Base-by-base conservation (phyloP, 2,888 invertebrate species). In the Ceraclea dissimilis region DNA sequence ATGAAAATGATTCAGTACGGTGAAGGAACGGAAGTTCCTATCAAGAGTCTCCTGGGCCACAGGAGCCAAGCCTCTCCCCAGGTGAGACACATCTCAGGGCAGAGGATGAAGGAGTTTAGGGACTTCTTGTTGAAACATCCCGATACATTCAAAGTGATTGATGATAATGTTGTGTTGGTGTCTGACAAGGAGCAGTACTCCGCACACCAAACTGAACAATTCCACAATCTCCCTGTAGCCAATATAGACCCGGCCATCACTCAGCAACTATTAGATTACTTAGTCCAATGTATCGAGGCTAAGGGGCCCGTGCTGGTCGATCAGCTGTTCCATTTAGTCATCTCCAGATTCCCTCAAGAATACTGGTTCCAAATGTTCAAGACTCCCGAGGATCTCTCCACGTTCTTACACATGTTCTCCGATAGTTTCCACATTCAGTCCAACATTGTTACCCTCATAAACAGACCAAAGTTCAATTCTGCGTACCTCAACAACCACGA, bases 61-160 rank as follows among this genome's bases (percentile, higher is more conserved):
- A 84, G 96, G 63, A 93, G 93, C 63, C 95, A 93, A 74, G 98
- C 98, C 19, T 91, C 95, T 59, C 93, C 93, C 16, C 97, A 97
- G 80, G 95, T 99, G 63, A 85, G 98, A 61, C 93, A 96, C 72
- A 93, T 96, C 67, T 95, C 95, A 63, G 85, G 88, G 16, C 93
- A 95, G 71, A 93, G 94, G 70, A 90, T 93, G 68, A 90, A 90
- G 71, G 95, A 96, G 73, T 96, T 96, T 71, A 84, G 85, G 65
- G 94, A 95, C 62, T 96, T 96, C 71, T 79, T 96, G 16, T 67
- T 82, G 60, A 88, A 88, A 69, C 91, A 92, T 71, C 83, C 90
- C 0, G 90, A 92, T 63, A 84, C 86, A 56, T 96, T 95, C 72
- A 83, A 86, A 58, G 87, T 96, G 49, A 83, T 86, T 54, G 93